Evolutionary conservation across 1,140 invertebrate species (phyloP).

Genomic region (Eriocheir sinensis): DNA sequence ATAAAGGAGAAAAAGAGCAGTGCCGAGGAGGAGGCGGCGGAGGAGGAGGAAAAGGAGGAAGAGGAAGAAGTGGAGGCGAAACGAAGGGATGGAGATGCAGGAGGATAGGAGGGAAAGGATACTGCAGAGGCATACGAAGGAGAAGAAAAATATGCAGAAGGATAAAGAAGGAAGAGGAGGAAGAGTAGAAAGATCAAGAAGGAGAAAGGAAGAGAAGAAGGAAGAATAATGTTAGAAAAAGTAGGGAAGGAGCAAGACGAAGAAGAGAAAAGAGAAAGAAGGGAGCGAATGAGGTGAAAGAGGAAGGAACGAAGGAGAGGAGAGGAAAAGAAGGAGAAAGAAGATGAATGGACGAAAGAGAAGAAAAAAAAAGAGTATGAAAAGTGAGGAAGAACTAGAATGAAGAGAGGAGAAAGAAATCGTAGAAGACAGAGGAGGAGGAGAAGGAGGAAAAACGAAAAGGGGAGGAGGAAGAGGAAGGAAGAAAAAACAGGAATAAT

Average conservation of each 20-base stretch:
- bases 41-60: background rate
- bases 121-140: no score
- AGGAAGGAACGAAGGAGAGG: background rate
- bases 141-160: no score
- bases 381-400: background rate
- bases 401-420: background rate
- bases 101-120: background rate
- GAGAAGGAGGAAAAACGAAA: no score
- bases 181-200: background rate
- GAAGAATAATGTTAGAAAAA: no score
- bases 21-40: background rate
- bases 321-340: background rate
- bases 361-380: background rate
- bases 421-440: no score
- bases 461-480: no score
- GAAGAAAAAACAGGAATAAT: no score
- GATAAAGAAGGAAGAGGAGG: background rate
- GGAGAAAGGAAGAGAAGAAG: background rate
- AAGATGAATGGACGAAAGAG: background rate
- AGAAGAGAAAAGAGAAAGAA: background rate
- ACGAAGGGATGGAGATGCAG: background rate
- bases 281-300: background rate
- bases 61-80: background rate
- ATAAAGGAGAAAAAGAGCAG: conserved; percentile 2
- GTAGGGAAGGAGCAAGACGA: background rate